These are phyloP conservation scores for Trichogramma dendrolimi DNA, from an alignment of 2,888 invertebrate genomes.

Conservation along the genomic window DNA sequence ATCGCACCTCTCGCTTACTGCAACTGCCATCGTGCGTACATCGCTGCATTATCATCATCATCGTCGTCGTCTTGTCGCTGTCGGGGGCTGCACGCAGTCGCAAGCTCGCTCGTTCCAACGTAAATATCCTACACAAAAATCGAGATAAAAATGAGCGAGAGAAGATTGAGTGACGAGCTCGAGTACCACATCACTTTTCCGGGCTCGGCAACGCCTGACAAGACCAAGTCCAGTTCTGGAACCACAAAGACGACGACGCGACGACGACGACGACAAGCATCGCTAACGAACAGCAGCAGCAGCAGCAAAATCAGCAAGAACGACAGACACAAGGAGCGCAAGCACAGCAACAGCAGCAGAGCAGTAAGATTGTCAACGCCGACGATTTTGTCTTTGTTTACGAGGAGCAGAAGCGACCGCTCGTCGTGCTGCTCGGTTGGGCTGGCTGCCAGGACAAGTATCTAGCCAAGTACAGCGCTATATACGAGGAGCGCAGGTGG, in stretches of 20 bases:
- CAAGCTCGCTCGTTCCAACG: neutral
- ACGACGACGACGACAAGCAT: too few species aligned
- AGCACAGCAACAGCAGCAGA: too few species aligned
- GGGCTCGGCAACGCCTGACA: neutral
- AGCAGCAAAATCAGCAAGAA: neutral
- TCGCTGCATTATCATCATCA: neutral
- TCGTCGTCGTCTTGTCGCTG: neutral
- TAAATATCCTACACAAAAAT: neutral
- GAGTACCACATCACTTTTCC: slow-evolving; percentile 12
- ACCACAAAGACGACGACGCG: too few species aligned
- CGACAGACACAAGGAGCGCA: too few species aligned
- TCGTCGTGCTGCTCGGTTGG: slow-evolving; percentile 74
- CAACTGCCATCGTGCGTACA: neutral
- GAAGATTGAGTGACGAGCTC: neutral
- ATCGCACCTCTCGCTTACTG: too few species aligned
- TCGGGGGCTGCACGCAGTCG: neutral
- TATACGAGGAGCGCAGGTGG: slow-evolving; percentile 72
- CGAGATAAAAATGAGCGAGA: neutral
- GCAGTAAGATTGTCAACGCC: neutral
- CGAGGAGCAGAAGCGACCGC: slow-evolving; percentile 60
- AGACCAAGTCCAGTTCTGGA: neutral
- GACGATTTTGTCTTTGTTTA: slow-evolving; percentile 26
- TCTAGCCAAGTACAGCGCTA: slow-evolving; percentile 72
- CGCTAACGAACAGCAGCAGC: too few species aligned
- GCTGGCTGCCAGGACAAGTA: slow-evolving; percentile 75